Conservation (phyloP, 2,888 invertebrate genomes). For the Boloria selene region DNA sequence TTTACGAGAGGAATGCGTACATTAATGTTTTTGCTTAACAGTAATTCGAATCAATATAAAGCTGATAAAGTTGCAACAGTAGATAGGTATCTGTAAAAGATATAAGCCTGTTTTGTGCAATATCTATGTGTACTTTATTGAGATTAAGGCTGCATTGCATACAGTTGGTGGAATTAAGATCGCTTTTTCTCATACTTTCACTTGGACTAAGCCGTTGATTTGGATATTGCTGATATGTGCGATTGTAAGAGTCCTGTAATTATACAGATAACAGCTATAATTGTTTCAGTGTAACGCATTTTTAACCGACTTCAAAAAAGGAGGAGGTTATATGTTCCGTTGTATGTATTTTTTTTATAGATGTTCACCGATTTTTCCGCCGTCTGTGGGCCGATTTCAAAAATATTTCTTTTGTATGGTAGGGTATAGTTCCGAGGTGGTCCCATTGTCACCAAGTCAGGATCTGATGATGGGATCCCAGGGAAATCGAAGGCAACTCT, state of each 20-base stretch:
- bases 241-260: constrained; percentile 17
- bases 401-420: too few relatives aligned
- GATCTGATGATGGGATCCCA: too few relatives aligned
- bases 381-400: too few relatives aligned
- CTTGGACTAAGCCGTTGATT: constrained; percentile 20
- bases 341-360: too few relatives aligned
- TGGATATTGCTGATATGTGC: constrained; percentile 17
- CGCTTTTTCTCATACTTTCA: constrained; percentile 37
- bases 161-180: constrained; percentile 31
- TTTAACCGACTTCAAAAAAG: too few relatives aligned
- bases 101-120: constrained; percentile 17
- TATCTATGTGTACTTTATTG: constrained; percentile 4
- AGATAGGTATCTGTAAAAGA: neutral
- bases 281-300: neutral
- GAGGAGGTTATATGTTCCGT: too few relatives aligned
- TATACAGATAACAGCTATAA: neutral
- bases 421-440: too few relatives aligned
- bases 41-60: constrained; percentile 5
- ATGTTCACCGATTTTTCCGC: too few relatives aligned
- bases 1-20: neutral
- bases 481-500: too few relatives aligned
- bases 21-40: constrained; percentile 5
- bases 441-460: too few relatives aligned
- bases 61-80: constrained; percentile 16
- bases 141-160: constrained; percentile 31